A percentile compares a stretch with the other conserved stretches of the same genome.
These are phyloP conservation scores for Drosophila mayri DNA, from an alignment of 1,140 invertebrate genomes.

Conservation along the genomic window DNA sequence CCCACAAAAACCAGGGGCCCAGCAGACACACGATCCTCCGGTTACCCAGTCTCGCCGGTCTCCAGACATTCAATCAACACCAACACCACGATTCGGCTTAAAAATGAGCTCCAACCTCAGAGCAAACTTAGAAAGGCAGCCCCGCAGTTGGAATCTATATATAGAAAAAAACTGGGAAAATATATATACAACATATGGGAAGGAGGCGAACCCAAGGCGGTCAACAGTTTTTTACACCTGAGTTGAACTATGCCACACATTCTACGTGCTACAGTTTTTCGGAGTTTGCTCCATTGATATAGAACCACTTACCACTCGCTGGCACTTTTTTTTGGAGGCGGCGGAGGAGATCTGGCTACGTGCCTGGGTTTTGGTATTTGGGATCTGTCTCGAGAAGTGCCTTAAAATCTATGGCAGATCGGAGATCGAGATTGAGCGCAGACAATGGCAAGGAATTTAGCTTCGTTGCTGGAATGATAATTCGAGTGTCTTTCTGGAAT, in stretches of 20 bases:
- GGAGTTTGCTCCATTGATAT: conserved; percentile 30
- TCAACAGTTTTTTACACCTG: conserved; percentile 62
- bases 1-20: conserved; percentile 38
- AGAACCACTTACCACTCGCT: conserved; percentile 50
- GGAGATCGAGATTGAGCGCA: conserved; percentile 42
- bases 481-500: conserved; percentile 46
- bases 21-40: conserved; percentile 54
- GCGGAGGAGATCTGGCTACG: conserved; percentile 40
- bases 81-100: conserved; percentile 29
- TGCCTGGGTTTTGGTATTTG: conserved; percentile 35
- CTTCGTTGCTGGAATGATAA: conserved; percentile 62
- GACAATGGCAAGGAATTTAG: conserved; percentile 60
- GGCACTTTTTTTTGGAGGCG: conserved; percentile 32
- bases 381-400: conserved; percentile 24
- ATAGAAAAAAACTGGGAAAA: conserved; percentile 27
- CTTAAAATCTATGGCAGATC: conserved; percentile 43
- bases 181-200: conserved; percentile 1
- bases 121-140: conserved; percentile 52
- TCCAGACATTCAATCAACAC: conserved; percentile 61
- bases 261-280: conserved; percentile 43
- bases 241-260: conserved; percentile 7
- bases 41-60: conserved; percentile 31
- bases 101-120: conserved; percentile 1
- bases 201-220: conserved; percentile 27
- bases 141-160: conserved; percentile 3